Evolutionary conservation across 2,888 invertebrate genomes (phyloP), one percentile per base, ranked within the genome.

Genomic region (Morpho deidamia): DNA sequence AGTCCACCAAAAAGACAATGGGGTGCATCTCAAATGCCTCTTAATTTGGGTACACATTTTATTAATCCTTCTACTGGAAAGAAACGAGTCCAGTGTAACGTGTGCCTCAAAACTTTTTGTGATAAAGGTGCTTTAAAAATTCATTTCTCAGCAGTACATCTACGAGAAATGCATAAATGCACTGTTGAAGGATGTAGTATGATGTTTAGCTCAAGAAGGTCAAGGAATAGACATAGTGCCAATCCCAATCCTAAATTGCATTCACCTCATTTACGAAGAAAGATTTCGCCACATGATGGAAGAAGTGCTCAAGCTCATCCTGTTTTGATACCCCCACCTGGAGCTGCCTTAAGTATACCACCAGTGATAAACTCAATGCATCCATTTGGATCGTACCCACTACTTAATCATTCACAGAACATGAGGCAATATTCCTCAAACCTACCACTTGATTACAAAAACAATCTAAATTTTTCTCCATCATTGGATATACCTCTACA

Each of bases 41-140:
- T 95, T 2, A 96, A 96, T 68, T 86, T 96, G 60, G 96, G 97
- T 9, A 96, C 97, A 0, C 96, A 97, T 66, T 96, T 97, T 63
- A 96, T 97, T 34, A 97, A 97, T 74, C 97, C 97, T 1, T 94
- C 96, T 0, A 97, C 97, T 0, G 97, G 97, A 0, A 99, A 99
- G 84, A 98, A 98, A 76, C 93, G 99, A 62, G 99, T 99, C 3
- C 97, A 99, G 78, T 99, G 99, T 83, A 97, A 98, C 71, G 98
- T 98, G 41, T 99, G 99, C 78, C 90, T 98, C 59, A 99, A 99
- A 89, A 99, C 99, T 11, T 99, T 99, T 89, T 99, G 99, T 91
- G 99, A 99, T 91, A 99, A 99, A 90, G 99, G 99, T 59, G 99
- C 99, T 1, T 91, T 99, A 23, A 99, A 99, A 88, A 99, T 99